Base-by-base conservation (phyloP, 2,797 vertebrate genomes). In the Sternotherus odoratus region DNA sequence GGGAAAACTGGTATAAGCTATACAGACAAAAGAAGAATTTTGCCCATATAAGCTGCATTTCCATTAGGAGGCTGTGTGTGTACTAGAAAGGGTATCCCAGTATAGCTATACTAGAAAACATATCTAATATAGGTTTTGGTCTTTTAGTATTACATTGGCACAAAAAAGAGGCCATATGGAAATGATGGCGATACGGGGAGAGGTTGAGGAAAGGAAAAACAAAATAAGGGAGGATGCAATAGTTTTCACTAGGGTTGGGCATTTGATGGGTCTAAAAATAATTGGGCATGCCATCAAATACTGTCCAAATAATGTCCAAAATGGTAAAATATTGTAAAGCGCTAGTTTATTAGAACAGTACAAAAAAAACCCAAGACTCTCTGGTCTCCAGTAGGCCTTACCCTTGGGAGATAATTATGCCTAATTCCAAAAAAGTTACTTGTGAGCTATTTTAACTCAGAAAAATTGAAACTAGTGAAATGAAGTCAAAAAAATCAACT, bases 1-100 rank as follows among this genome's bases (percentile, higher is more conserved):
- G 85, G 88, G 54, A 66, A 86, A 92, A 87, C 3, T 5, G 77
- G 81, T 77, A 83, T 0, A n/a, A 92, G 50, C 74, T 75, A 30
- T 74, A 82, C 93, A 84, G 69, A 86, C 81, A 88, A 69, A 93
- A 94, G 4, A 39, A 69, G 83, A 82, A 88, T 33, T 88, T 79
- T 83, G 86, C 87, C 87, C 89, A 75, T 89, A 89, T 92, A 92
- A 93, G 94, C 87, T 17, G n/a, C 2, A 51, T 90, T 85, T 33
- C 36, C 33, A 75, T 79, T 89, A 72, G 90, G 30, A 33, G 57
- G 57, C 57, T 60, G 33, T 60, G 57, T 30, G 30, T 33, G 30
- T 60, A 60, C 28, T 60, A 60, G 12, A 60, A 33, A 15, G 57
- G 13, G 13, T 60, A 60, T 60, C 13, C 26, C 57, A 16, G 13